Percentiles rank a stretch among this genome's conserved stretches.
These are phyloP conservation scores for Lithodes maja DNA, from an alignment of 2,888 invertebrate genomes.

Conservation along the genomic window DNA sequence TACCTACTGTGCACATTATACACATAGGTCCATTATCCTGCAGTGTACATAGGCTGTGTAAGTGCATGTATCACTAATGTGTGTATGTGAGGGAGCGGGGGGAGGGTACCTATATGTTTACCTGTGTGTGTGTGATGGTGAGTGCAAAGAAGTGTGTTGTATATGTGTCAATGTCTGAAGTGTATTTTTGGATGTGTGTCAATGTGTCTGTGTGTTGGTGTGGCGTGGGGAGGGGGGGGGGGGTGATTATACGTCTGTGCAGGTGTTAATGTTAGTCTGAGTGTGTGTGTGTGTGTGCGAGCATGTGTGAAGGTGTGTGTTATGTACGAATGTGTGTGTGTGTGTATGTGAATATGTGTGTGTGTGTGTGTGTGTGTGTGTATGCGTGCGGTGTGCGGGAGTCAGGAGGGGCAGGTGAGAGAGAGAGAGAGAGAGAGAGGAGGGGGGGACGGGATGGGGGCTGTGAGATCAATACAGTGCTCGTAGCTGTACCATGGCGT, in stretches of 20 bases:
- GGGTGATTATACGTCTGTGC: not conserved
- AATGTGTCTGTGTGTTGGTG: not conserved
- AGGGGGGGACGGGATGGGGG: not conserved
- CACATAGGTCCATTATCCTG: not conserved
- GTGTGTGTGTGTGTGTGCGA: slow-evolving; percentile 17
- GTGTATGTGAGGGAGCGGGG: not conserved
- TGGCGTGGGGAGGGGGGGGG: not conserved
- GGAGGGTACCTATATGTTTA: not conserved
- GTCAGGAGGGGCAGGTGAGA: not conserved
- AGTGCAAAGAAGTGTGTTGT: too few species aligned
- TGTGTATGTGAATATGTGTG: not conserved
- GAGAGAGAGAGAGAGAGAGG: not conserved
- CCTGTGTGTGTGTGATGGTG: not conserved
- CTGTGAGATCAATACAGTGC: too few species aligned
- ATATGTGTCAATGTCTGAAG: too few species aligned
- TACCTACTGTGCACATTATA: not conserved
- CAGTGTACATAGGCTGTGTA: slow-evolving; percentile 4
- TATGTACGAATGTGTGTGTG: not conserved
- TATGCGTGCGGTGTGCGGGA: slow-evolving; percentile 2
- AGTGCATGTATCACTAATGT: slow-evolving; percentile 1
- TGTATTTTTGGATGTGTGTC: not conserved
- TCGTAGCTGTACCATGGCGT: too few species aligned
- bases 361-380: slow-evolving; percentile 6
- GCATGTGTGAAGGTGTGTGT: not conserved
- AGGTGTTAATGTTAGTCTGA: not conserved